Conservation (phyloP, 2,888 invertebrate genomes). For the Calliphora vomitoria region DNA sequence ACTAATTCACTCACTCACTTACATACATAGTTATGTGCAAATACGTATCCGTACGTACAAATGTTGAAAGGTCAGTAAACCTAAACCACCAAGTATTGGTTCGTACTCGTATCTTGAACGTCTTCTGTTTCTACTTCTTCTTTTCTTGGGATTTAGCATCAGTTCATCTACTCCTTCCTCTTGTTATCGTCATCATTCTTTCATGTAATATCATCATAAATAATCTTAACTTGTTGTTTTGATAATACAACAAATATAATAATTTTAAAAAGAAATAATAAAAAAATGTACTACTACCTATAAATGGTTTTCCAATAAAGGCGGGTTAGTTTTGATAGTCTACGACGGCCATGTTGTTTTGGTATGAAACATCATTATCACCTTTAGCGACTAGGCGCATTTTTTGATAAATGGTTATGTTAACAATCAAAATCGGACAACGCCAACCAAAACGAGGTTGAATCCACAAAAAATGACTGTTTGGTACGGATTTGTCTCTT, state of each 20-base stretch:
- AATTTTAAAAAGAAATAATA: neutral
- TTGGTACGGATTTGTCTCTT: too few relatives aligned
- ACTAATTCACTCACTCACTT: neutral
- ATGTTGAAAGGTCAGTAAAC: slow-evolving; percentile 51
- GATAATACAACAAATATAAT: neutral
- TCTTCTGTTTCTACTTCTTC: slow-evolving; percentile 33
- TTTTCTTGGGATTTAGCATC: slow-evolving; percentile 29
- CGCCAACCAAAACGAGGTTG: too few relatives aligned
- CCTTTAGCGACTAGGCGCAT: too few relatives aligned
- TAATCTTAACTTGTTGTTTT: slow-evolving; percentile 9
- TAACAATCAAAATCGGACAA: too few relatives aligned
- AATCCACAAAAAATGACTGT: too few relatives aligned
- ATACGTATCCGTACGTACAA: slow-evolving; percentile 2
- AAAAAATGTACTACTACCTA: neutral
- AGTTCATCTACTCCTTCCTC: slow-evolving; percentile 12
- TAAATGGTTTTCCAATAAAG: neutral
- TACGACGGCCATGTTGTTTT: too few relatives aligned
- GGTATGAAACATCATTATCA: too few relatives aligned
- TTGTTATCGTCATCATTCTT: slow-evolving; percentile 5
- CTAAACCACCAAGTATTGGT: slow-evolving; percentile 26
- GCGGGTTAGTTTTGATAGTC: too few relatives aligned
- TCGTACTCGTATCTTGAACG: slow-evolving; percentile 18
- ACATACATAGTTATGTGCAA: neutral
- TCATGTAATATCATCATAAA: slow-evolving; percentile 28
- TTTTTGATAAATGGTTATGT: too few relatives aligned